Evolutionary conservation across 1,140 invertebrate genomes (phyloP).

Genomic region (Alviniconcha marisindica): DNA sequence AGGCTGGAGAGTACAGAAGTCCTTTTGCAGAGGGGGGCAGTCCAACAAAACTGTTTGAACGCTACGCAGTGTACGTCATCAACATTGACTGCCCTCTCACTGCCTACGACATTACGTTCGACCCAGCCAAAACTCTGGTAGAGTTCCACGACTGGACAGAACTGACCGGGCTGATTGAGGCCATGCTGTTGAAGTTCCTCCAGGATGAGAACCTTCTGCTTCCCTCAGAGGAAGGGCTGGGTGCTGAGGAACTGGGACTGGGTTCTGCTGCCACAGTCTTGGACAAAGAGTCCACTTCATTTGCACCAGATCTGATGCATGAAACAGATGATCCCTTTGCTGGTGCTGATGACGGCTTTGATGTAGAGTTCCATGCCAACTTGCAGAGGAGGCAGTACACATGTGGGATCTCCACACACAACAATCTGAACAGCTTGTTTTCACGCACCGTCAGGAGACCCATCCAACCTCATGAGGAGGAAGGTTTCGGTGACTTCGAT

Average conservation of each 20-base stretch:
- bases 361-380: not conserved
- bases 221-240: constrained; percentile 12
- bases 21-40: constrained; percentile 42
- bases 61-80: constrained; percentile 79
- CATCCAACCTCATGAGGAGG: not conserved
- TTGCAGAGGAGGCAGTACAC: not conserved
- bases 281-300: not conserved
- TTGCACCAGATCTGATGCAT: not conserved
- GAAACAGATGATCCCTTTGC: constrained; percentile 25
- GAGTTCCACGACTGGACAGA: constrained; percentile 81
- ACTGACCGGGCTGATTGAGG: constrained; percentile 78
- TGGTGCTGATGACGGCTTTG: constrained; percentile 6
- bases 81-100: constrained; percentile 80
- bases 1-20: constrained; percentile 24
- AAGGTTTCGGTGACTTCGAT: not conserved
- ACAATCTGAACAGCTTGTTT: constrained; percentile 33
- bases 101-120: constrained; percentile 80
- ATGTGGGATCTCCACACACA: constrained; percentile 31
- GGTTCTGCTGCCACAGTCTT: not conserved
- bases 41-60: constrained; percentile 70
- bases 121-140: constrained; percentile 78
- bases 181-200: constrained; percentile 74
- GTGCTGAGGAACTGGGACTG: no score
- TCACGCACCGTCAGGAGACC: constrained; percentile 41
- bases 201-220: constrained; percentile 60